A percentile compares a stretch with the other conserved stretches of the same genome.
These are phyloP conservation scores for Drosophila quinaria DNA, from an alignment of 2,888 invertebrate species.

Conservation along the genomic window DNA sequence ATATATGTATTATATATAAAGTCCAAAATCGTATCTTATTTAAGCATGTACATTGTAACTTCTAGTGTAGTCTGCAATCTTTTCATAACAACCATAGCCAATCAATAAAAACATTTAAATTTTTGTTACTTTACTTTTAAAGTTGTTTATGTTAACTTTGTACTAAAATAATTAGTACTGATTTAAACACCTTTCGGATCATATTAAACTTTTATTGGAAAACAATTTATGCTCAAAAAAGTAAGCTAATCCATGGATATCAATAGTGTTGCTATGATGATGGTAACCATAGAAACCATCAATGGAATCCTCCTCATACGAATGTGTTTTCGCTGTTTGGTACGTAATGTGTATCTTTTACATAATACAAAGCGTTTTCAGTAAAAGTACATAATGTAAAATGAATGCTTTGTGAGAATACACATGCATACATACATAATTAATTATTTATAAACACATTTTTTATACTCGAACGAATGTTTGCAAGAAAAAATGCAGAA, in stretches of 20 bases:
- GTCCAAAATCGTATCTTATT: constrained; percentile 52
- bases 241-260: background rate
- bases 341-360: constrained; percentile 73
- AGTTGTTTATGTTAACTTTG: background rate
- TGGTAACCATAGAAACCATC: background rate
- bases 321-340: constrained; percentile 37
- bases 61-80: constrained; percentile 56
- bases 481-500: constrained; percentile 38
- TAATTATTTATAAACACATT: constrained; percentile 70
- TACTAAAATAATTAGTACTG: background rate
- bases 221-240: background rate
- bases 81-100: constrained; percentile 66
- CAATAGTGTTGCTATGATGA: background rate
- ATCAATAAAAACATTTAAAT: constrained; percentile 33
- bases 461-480: constrained; percentile 59
- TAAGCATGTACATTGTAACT: constrained; percentile 60
- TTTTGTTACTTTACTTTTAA: background rate
- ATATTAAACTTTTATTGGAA: background rate
- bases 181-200: background rate
- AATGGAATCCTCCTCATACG: background rate
- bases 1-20: constrained; percentile 45
- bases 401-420: constrained; percentile 71
- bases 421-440: constrained; percentile 63
- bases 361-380: constrained; percentile 73
- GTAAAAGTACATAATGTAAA: constrained; percentile 62